Conservation (phyloP, 2,888 invertebrate genomes). For the Rotaria sp. region DNA sequence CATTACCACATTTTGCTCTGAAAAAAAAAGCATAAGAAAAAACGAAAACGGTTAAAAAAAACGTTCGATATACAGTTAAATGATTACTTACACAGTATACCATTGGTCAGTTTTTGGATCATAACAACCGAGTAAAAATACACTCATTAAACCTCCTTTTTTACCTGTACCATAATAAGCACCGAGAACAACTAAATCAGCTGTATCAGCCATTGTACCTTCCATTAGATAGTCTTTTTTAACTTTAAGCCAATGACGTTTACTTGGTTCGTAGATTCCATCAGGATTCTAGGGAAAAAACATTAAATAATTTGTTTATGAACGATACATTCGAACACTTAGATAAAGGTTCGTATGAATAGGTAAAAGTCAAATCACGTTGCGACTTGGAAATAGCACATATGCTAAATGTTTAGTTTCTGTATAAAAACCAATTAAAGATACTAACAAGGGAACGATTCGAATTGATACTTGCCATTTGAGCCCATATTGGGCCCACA, state of each 20-base stretch:
- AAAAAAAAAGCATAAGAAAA: background rate
- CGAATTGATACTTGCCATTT: no score
- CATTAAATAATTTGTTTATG: no score
- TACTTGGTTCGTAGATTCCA: slow-evolving; percentile 81
- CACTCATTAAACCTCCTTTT: slow-evolving; percentile 76
- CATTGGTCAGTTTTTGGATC: slow-evolving; percentile 65
- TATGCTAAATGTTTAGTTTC: no score
- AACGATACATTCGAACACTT: no score
- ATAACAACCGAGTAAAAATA: slow-evolving; percentile 84
- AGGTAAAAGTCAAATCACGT: no score
- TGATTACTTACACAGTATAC: slow-evolving; percentile 65
- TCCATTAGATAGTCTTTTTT: slow-evolving; percentile 87
- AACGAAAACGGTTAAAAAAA: no score
- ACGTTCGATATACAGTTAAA: no score
- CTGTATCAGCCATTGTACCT: slow-evolving; percentile 87
- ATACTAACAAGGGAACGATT: no score
- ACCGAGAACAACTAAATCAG: slow-evolving; percentile 83
- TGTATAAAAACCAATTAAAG: no score
- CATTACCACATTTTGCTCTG: slow-evolving; percentile 67
- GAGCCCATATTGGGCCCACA: no score
- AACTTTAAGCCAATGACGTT: slow-evolving; percentile 87
- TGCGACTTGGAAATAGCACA: no score
- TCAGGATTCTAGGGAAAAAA: slow-evolving; percentile 47
- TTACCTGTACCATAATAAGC: slow-evolving; percentile 90
- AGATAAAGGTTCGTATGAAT: no score